These are phyloP conservation scores for Gadopsis bispinosus DNA, from an alignment of 2,797 vertebrate species.

Conservation along the genomic window DNA sequence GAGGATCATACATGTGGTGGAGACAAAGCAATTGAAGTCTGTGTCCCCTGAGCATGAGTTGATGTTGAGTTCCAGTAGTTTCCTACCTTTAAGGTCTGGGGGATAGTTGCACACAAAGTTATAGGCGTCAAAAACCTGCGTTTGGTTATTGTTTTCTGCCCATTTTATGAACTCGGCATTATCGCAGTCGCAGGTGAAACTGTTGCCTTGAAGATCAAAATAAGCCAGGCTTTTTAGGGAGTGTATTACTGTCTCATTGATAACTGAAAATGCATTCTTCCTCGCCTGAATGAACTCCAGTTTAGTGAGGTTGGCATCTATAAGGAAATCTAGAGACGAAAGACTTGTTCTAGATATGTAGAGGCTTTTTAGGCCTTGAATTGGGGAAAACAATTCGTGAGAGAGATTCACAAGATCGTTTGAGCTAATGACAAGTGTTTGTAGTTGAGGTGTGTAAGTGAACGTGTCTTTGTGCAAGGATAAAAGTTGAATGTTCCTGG, in stretches of 20 bases:
- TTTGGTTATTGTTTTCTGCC: conserved; percentile 46
- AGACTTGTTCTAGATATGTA: conserved; percentile 66
- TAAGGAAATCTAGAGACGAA: conserved; percentile 76
- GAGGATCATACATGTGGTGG: conserved; percentile 39
- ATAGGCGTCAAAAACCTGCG: conserved; percentile 72
- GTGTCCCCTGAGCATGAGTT: conserved; percentile 39
- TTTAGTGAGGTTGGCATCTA: conserved; percentile 59
- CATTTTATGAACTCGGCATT: conserved; percentile 71
- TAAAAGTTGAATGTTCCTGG: conserved; percentile 56
- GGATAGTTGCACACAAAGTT: conserved; percentile 77
- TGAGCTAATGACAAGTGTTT: conserved; percentile 70
- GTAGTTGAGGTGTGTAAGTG: conserved; percentile 61
- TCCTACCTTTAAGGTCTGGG: conserved; percentile 30
- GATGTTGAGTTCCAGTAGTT: conserved; percentile 67
- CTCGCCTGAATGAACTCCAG: conserved; percentile 74
- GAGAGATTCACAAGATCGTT: conserved; percentile 67
- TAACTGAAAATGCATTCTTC: conserved; percentile 66
- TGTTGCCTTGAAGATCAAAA: conserved; percentile 70
- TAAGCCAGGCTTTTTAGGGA: conserved; percentile 66
- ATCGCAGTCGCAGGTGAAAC: conserved; percentile 78
- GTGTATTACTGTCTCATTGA: conserved; percentile 23
- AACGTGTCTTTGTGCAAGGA: conserved; percentile 66
- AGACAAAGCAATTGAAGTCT: conserved; percentile 64
- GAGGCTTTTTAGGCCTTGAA: conserved; percentile 67
- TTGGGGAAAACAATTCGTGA: conserved; percentile 60